Conservation (phyloP, 1,140 invertebrate genomes). For the Brachionus rubens region DNA sequence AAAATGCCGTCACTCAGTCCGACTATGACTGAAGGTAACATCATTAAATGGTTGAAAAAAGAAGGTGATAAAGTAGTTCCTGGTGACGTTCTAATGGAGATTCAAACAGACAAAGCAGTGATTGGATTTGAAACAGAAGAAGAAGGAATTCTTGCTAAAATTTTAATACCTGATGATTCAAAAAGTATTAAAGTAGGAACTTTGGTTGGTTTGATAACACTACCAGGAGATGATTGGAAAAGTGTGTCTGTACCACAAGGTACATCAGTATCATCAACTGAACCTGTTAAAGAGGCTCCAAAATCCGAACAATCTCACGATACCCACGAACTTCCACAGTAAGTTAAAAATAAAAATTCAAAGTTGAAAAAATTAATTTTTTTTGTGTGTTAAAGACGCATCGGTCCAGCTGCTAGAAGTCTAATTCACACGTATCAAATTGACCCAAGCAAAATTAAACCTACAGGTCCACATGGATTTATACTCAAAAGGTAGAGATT, state of each 20-base stretch:
- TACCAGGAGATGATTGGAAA: slow-evolving; percentile 45
- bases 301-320: slow-evolving; percentile 9
- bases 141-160: slow-evolving; percentile 66
- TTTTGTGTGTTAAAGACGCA: neutral
- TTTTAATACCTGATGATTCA: slow-evolving; percentile 53
- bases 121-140: slow-evolving; percentile 65
- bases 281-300: neutral
- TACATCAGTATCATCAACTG: neutral
- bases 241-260: neutral
- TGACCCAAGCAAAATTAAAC: slow-evolving; percentile 12
- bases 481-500: slow-evolving; percentile 38
- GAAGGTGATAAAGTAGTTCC: slow-evolving; percentile 64
- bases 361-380: neutral
- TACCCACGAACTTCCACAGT: neutral
- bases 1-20: slow-evolving; percentile 67
- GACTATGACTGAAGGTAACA: slow-evolving; percentile 67
- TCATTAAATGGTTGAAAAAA: slow-evolving; percentile 67
- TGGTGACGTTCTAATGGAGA: slow-evolving; percentile 67
- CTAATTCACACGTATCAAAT: slow-evolving; percentile 9
- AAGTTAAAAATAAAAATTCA: neutral
- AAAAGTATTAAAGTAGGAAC: slow-evolving; percentile 39
- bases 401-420: slow-evolving; percentile 38
- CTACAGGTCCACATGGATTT: slow-evolving; percentile 18
- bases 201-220: slow-evolving; percentile 21
- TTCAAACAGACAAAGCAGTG: slow-evolving; percentile 68